phyloP scores from a whole-genome alignment of 2,113 vertebrate genomes.

The Stigmatopora nigra region DNA sequence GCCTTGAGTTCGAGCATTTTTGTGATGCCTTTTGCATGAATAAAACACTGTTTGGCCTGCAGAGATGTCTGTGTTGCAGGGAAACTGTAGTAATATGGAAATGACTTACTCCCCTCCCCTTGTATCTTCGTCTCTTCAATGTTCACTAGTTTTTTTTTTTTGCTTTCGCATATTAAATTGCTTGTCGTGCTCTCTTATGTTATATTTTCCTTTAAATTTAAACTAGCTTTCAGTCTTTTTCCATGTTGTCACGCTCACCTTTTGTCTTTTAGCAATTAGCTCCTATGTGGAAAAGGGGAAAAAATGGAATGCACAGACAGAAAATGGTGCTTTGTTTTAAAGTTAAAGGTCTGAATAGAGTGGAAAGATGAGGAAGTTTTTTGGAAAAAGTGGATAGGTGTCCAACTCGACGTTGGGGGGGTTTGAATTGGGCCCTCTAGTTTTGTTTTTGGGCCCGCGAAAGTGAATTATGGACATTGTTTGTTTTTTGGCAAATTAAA shows the following conservation, averaged over 20 bases:
- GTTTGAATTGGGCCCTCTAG: no score
- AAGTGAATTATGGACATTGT: no score
- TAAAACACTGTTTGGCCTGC: constrained; percentile 64
- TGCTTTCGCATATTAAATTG: constrained; percentile 23
- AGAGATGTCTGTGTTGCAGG: constrained; percentile 49
- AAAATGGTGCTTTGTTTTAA: background rate
- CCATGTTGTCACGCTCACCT: constrained; percentile 25
- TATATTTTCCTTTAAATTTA: constrained; percentile 5
- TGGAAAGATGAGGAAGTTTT: no score
- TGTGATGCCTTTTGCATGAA: constrained; percentile 65
- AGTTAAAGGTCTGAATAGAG: no score
- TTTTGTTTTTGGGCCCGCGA: no score
- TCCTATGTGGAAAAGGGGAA: background rate
- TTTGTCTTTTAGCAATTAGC: constrained; percentile 8
- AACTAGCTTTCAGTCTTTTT: constrained; percentile 3
- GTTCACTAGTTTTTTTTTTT: constrained; percentile 21
- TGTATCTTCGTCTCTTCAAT: constrained; percentile 26
- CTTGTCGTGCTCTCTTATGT: constrained; percentile 19
- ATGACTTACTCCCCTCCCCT: constrained; percentile 28
- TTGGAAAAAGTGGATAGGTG: no score
- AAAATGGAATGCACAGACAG: background rate
- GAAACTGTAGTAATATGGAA: constrained; percentile 49
- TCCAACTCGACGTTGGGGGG: no score
- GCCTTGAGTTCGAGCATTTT: constrained; percentile 65
- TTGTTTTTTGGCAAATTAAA: background rate